Evolutionary conservation across 2,888 invertebrate species (phyloP).

Genomic region (Shargacucullia verbasci): DNA sequence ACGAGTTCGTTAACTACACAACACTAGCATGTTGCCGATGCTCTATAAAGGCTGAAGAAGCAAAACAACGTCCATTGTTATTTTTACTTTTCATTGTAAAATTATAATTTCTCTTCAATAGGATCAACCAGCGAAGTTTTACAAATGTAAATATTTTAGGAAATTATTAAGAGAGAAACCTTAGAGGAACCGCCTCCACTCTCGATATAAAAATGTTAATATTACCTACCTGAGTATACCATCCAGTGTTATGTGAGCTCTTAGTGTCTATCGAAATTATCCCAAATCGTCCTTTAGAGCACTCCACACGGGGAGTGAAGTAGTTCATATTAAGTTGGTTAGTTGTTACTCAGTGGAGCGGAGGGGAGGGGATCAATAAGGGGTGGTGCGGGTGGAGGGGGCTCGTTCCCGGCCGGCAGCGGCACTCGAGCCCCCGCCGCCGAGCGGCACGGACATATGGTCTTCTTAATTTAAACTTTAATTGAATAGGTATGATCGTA

Average conservation of each 20-base stretch:
- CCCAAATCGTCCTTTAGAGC: slow-evolving; percentile 34
- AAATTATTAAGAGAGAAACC: slow-evolving; percentile 48
- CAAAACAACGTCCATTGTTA: slow-evolving; percentile 1
- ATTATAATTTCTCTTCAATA: slow-evolving; percentile 21
- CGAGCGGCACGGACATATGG: slow-evolving; percentile 6
- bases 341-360: slow-evolving; percentile 47
- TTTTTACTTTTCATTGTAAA: slow-evolving; percentile 21
- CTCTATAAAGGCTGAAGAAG: background rate
- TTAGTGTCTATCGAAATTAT: slow-evolving; percentile 30
- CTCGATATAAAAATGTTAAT: slow-evolving; percentile 61
- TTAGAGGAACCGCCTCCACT: slow-evolving; percentile 28
- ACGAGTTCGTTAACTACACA: too few species aligned
- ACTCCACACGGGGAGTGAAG: slow-evolving; percentile 35
- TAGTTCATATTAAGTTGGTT: slow-evolving; percentile 58
- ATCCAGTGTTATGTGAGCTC: slow-evolving; percentile 52
- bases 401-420: slow-evolving; percentile 32
- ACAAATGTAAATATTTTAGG: slow-evolving; percentile 47
- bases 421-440: slow-evolving; percentile 27
- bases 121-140: slow-evolving; percentile 26
- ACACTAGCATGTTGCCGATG: background rate
- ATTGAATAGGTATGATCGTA: slow-evolving; percentile 22
- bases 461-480: slow-evolving; percentile 15
- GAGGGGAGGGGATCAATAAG: slow-evolving; percentile 68
- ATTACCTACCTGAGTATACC: slow-evolving; percentile 43
- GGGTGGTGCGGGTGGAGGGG: slow-evolving; percentile 48